Evolutionary conservation across 2,797 vertebrate genomes (phyloP).

Genomic region (Ficedula albicollis): DNA sequence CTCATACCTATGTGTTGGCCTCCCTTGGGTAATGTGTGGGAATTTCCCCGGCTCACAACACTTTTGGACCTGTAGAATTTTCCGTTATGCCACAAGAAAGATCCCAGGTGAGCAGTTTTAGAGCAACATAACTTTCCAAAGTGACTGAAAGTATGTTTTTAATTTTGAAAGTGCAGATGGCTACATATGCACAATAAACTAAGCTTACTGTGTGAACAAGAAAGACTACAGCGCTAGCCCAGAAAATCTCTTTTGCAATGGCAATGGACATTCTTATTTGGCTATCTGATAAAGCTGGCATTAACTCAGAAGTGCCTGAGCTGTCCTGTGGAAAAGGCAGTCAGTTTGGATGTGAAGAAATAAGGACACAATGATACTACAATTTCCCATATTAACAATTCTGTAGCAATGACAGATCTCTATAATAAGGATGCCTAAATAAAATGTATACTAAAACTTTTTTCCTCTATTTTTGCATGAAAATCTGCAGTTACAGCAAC

Average conservation of each 20-base stretch:
- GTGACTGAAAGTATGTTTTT: background rate
- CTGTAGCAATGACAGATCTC: background rate
- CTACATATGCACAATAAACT: background rate
- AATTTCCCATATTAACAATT: background rate
- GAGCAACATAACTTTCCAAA: background rate
- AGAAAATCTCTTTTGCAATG: background rate
- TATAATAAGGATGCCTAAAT: rapidly evolving
- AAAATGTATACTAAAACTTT: background rate
- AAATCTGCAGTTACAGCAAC: background rate
- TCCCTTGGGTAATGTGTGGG: background rate
- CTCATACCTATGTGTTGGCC: background rate
- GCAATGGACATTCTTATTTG: background rate
- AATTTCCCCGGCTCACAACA: background rate
- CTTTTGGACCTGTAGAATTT: background rate
- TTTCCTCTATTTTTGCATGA: background rate
- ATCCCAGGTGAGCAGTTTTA: background rate
- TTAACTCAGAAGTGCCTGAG: background rate
- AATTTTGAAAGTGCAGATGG: background rate
- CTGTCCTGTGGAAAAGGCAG: background rate
- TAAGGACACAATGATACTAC: background rate
- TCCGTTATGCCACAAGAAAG: background rate
- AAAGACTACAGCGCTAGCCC: rapidly evolving
- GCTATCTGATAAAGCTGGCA: background rate
- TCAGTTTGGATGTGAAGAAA: background rate
- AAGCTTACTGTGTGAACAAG: rapidly evolving